Conservation (phyloP, 1,140 invertebrate species). For the Uloborus diversus region DNA sequence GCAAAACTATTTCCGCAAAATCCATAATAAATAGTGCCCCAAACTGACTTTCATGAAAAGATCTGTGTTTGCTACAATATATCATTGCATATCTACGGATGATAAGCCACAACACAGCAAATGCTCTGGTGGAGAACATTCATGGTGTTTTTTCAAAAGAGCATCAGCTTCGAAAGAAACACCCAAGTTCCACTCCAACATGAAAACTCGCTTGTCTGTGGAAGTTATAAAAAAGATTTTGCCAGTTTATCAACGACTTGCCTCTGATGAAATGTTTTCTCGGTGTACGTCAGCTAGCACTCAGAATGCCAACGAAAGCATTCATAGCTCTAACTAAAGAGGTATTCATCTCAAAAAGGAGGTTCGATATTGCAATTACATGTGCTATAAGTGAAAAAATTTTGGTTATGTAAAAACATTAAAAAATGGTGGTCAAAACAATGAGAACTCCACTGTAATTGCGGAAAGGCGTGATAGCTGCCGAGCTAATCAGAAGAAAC, state of each 20-base stretch:
- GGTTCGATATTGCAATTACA: not conserved
- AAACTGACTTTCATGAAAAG: too few relatives aligned
- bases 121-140: not conserved
- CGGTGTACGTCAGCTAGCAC: not conserved
- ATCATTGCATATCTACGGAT: not conserved
- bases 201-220: not conserved
- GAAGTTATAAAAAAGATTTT: not conserved
- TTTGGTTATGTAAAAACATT: too few relatives aligned
- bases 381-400: not conserved
- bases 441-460: too few relatives aligned
- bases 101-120: not conserved
- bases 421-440: too few relatives aligned
- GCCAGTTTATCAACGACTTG: not conserved
- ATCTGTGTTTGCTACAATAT: constrained; percentile 5
- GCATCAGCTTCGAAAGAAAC: not conserved
- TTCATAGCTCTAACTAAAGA: not conserved
- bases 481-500: too few relatives aligned
- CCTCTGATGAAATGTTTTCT: not conserved
- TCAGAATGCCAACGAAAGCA: not conserved
- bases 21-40: too few relatives aligned
- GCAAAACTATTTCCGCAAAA: too few relatives aligned
- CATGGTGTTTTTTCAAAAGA: not conserved
- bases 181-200: not conserved
- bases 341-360: not conserved
- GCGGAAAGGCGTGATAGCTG: too few relatives aligned